Percentiles rank a stretch among this genome's conserved stretches.
phyloP scores from a whole-genome alignment of 2,888 invertebrate genomes.

The Eucera pruinosa region DNA sequence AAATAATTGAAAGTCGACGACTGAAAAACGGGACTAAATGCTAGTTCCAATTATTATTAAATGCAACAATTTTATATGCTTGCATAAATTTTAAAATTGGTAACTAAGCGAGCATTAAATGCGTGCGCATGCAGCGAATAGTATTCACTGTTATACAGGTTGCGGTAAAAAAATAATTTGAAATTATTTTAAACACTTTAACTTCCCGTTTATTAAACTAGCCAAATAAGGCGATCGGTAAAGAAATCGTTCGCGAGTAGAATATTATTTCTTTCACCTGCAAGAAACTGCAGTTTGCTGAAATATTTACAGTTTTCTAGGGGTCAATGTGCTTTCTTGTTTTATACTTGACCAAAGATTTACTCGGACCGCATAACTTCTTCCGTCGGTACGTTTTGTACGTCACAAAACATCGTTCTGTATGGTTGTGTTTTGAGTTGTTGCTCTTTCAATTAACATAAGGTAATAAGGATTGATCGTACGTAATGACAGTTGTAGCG shows the following conservation, averaged over 20 bases:
- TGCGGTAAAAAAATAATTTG: constrained; percentile 10
- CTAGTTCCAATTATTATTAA: no score
- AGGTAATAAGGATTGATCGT: constrained; percentile 55
- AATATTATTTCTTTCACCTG: not conserved
- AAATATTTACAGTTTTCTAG: not conserved
- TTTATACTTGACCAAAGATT: constrained; percentile 34
- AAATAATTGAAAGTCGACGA: no score
- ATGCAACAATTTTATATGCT: no score
- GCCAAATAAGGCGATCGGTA: not conserved
- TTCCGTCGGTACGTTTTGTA: constrained; percentile 43
- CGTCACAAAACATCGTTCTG: constrained; percentile 48
- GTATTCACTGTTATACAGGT: constrained; percentile 2
- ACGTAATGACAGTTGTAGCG: constrained; percentile 3
- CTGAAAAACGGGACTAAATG: no score
- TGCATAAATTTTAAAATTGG: no score
- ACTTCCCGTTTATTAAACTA: no score
- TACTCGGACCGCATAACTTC: constrained; percentile 13
- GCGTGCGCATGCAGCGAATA: constrained; percentile 11
- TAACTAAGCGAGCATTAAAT: constrained; percentile 4
- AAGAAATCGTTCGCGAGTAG: not conserved
- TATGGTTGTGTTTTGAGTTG: constrained; percentile 43
- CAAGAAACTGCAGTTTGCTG: not conserved
- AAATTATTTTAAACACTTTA: no score
- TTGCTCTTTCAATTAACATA: constrained; percentile 44
- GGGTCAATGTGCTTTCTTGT: constrained; percentile 45